Percentiles rank a stretch among this genome's conserved stretches.
Conservation (phyloP, 2,113 vertebrate species). For the Columba janthina region DNA sequence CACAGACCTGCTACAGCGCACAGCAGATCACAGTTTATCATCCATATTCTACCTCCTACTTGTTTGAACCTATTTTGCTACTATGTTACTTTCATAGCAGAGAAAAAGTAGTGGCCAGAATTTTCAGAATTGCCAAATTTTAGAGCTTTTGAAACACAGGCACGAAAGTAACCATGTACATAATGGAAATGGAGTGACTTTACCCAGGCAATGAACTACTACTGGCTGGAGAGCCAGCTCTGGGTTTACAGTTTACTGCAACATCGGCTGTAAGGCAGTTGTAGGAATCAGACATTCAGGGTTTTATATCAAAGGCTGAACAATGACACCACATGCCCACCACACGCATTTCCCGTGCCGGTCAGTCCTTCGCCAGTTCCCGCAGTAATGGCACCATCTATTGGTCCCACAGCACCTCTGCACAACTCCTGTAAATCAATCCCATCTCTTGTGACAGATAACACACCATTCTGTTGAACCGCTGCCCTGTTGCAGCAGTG, state of each 20-base stretch:
- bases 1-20: neutral
- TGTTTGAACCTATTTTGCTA: neutral
- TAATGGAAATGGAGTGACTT: neutral
- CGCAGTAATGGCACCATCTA: slow-evolving; percentile 70
- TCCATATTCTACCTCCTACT: neutral
- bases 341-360: neutral
- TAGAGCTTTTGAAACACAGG: neutral
- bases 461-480: neutral
- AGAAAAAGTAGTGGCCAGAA: neutral
- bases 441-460: neutral
- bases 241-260: neutral
- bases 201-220: neutral
- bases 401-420: slow-evolving; percentile 50
- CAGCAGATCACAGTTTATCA: neutral
- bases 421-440: neutral
- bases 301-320: neutral
- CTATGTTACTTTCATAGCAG: neutral
- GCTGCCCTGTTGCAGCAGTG: neutral
- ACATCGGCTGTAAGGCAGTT: neutral
- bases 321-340: slow-evolving; percentile 14
- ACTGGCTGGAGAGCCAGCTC: neutral
- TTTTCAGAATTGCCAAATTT: neutral
- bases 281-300: neutral
- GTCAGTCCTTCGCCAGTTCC: neutral
- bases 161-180: accelerated